These are phyloP conservation scores for Calameuta idolon DNA, from an alignment of 2,888 invertebrate genomes.

Conservation along the genomic window DNA sequence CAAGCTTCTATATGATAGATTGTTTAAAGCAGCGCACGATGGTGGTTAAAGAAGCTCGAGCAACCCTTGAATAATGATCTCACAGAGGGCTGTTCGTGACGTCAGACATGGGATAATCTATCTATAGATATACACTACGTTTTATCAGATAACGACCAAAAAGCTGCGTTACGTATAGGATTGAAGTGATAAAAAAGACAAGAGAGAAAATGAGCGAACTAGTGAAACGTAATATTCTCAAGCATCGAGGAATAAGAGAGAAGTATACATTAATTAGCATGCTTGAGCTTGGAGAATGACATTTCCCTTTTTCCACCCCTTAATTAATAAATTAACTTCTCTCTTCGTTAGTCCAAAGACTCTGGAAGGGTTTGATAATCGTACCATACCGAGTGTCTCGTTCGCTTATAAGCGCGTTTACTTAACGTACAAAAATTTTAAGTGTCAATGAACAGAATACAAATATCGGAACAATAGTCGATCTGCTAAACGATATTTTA, in stretches of 20 bases:
- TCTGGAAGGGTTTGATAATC: background rate
- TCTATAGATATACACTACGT: background rate
- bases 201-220: background rate
- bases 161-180: background rate
- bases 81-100: background rate
- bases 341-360: background rate
- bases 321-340: background rate
- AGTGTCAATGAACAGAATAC: background rate
- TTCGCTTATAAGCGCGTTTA: background rate
- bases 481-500: background rate
- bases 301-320: background rate
- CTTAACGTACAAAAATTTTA: background rate
- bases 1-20: background rate
- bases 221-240: background rate
- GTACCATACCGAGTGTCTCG: background rate
- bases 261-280: background rate
- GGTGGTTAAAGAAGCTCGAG: background rate
- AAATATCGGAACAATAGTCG: background rate
- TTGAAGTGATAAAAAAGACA: background rate
- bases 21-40: background rate
- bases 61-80: background rate
- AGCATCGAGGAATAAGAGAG: background rate
- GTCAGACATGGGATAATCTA: background rate
- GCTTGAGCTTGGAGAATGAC: background rate
- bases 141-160: background rate